Conservation (phyloP, 2,888 invertebrate species). For the Dryadula phaetusa region DNA sequence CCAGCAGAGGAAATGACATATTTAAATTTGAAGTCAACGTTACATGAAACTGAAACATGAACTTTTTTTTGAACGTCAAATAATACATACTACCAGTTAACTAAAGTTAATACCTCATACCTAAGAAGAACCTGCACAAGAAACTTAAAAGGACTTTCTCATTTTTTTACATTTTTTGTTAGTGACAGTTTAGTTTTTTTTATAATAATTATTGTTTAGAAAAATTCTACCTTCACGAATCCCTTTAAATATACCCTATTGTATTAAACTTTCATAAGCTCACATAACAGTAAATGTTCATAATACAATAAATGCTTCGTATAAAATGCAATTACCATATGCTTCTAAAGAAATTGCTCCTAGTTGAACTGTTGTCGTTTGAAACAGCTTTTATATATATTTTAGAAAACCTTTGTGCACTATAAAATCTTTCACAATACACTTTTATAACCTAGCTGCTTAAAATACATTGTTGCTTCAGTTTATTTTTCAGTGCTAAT, state of each 20-base stretch:
- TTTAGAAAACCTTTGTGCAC: constrained; percentile 23
- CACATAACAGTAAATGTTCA: constrained; percentile 17
- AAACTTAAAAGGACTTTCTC: too few species aligned
- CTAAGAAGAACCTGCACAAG: too few species aligned
- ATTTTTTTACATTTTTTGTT: too few species aligned
- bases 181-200: background rate
- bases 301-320: constrained; percentile 15
- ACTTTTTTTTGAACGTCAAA: too few species aligned
- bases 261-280: constrained; percentile 4
- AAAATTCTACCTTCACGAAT: background rate
- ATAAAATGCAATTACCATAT: constrained; percentile 31
- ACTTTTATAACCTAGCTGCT: constrained; percentile 20
- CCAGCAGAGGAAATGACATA: background rate
- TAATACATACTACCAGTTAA: too few species aligned
- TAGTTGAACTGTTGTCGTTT: constrained; percentile 25
- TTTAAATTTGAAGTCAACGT: too few species aligned
- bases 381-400: constrained; percentile 29
- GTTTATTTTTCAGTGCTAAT: constrained; percentile 6
- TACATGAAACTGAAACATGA: too few species aligned
- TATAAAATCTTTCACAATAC: constrained; percentile 26
- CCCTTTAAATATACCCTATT: background rate
- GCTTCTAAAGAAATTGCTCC: constrained; percentile 22
- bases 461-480: constrained; percentile 19
- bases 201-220: background rate
- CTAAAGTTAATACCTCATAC: too few species aligned